Base-by-base conservation (phyloP, 2,113 vertebrate genomes). In the Nicator chloris region DNA sequence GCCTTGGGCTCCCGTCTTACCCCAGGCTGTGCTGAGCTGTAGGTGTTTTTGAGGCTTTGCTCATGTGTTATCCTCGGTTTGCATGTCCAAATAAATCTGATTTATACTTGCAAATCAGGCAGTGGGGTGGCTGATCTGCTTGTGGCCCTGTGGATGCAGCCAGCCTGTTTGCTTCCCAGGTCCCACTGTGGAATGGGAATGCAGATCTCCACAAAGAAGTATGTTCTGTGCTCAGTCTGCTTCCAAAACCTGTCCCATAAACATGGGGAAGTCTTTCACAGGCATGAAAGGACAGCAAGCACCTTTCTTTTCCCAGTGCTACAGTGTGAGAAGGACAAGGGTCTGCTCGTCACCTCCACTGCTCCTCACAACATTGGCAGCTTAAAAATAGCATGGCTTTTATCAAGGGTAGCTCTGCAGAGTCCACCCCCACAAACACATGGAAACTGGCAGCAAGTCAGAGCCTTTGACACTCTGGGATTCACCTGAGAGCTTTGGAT, bases 71-170 rank as follows among this genome's bases (percentile, higher is more conserved):
- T 61, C 86, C 54, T 81, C 5, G 9, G 60, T 68, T 92, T 92
- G 50, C 82, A 66, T 78, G 73, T 70, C 69, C 69, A 71, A 81
- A 86, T 60, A 89, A 84, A 88, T 60, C 40, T 75, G 51, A 56
- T 59, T 92, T 70, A 33, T 23, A 64, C 61, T 89, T 95, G 91
- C 81, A 92, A 87, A 94, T 87, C 40, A 81, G 86, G 57, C 70
- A 54, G 49, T 2, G 50, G 64, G 42, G 60, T 81, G 51, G 78
- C 72, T 63, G 60, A 61, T 83, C 54, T 0, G 1, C 59, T 37
- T 15, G 16, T 30, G 40, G 45, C 42, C 75, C 47, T 20, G 53
- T 11, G 26, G 77, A 27, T 26, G 40, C 57, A 73, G 50, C 42
- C 51, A 69, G 42, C 30, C 65, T 54, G 39, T 56, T 65, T 44